These are phyloP conservation scores for Yponomeuta sedellus DNA, from an alignment of 2,888 invertebrate genomes.

Conservation along the genomic window DNA sequence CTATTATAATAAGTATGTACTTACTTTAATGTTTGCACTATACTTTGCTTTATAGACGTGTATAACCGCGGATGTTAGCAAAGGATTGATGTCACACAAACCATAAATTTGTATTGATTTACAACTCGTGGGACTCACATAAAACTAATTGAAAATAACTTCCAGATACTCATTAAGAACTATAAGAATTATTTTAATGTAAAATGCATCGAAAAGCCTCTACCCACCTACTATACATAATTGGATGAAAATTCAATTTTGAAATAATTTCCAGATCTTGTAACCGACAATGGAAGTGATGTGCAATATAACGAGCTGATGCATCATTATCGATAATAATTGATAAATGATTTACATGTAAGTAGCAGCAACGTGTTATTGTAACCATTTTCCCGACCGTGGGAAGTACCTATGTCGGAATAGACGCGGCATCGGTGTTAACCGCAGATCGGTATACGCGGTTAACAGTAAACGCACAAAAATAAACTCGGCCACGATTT, in stretches of 20 bases:
- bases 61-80: not conserved
- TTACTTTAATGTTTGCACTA: not conserved
- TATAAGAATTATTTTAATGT: not conserved
- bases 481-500: too few species aligned
- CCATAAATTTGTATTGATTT: not conserved
- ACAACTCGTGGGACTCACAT: not conserved
- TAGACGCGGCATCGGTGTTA: not conserved
- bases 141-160: not conserved
- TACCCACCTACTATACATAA: not conserved
- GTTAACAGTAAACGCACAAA: not conserved
- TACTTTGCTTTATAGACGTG: not conserved
- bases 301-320: not conserved
- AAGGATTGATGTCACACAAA: not conserved
- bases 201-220: not conserved
- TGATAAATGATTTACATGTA: not conserved
- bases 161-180: not conserved
- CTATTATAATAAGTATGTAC: too few species aligned
- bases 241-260: not conserved
- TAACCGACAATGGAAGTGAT: slow-evolving; percentile 9
- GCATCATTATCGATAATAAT: not conserved
- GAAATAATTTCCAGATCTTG: not conserved
- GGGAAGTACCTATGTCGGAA: slow-evolving; percentile 7
- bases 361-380: not conserved
- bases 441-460: not conserved
- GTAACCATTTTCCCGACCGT: not conserved